These are phyloP conservation scores for Penaeus vannamei DNA, from an alignment of 1,140 invertebrate species.

Conservation along the genomic window DNA sequence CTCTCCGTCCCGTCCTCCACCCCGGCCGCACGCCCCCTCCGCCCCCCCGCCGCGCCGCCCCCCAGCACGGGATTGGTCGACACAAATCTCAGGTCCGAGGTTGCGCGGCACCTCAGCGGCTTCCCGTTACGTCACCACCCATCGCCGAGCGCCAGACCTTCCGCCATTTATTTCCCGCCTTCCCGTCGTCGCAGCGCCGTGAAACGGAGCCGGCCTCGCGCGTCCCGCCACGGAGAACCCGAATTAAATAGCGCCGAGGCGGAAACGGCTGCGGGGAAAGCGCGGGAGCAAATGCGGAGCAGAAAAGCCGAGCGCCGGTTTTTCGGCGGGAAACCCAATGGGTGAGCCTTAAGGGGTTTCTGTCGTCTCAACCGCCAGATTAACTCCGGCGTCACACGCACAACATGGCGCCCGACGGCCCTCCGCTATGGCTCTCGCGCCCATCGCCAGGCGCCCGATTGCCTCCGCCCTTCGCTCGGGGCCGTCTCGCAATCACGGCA, in stretches of 20 bases:
- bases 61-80: conserved; percentile 43
- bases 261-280: not conserved
- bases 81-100: conserved; percentile 52
- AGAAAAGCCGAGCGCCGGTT: not conserved
- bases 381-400: conserved; percentile 9
- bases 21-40: not conserved
- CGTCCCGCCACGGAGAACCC: not conserved
- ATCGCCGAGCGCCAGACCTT: not conserved
- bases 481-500: too few species aligned
- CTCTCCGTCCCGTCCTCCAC: not conserved
- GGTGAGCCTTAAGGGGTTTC: conserved; percentile 36
- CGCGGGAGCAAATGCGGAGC: not conserved
- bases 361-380: conserved; percentile 26
- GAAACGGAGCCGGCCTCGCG: not conserved
- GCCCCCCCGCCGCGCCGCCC: not conserved
- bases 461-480: not conserved
- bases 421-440: not conserved
- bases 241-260: not conserved
- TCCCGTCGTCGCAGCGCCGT: not conserved
- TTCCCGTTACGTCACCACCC: conserved; percentile 10
- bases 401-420: conserved; percentile 34
- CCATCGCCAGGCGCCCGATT: too few species aligned
- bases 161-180: not conserved
- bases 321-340: conserved; percentile 30
- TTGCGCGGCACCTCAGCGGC: conserved; percentile 8